phyloP scores from a whole-genome alignment of 2,797 vertebrate species.

The Novumbra hubbsi region DNA sequence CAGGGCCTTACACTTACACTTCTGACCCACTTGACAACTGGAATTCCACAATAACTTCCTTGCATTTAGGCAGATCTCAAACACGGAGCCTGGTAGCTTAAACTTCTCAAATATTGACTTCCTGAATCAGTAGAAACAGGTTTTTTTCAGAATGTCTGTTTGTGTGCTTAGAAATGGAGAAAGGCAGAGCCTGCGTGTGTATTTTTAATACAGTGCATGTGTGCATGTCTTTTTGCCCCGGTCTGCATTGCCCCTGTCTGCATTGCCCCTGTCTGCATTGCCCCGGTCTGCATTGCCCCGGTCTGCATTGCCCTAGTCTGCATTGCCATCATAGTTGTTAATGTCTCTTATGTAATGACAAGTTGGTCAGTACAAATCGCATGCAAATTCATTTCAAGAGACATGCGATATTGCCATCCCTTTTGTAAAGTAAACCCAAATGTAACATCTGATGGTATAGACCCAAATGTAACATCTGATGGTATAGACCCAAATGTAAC shows the following conservation, averaged over 20 bases:
- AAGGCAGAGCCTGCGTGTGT: constrained; percentile 33
- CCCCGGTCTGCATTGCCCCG: neutral
- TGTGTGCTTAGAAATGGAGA: constrained; percentile 69
- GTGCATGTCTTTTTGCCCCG: neutral
- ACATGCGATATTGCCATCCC: neutral
- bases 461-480: neutral
- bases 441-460: neutral
- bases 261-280: neutral
- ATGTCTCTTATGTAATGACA: neutral
- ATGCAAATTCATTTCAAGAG: neutral
- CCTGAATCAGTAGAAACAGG: constrained; percentile 41
- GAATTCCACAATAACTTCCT: constrained; percentile 38
- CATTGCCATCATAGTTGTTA: neutral
- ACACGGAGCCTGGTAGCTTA: constrained; percentile 56
- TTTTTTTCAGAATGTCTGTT: constrained; percentile 66
- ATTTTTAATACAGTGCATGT: neutral
- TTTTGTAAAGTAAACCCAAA: neutral
- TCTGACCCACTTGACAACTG: constrained; percentile 33
- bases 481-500: neutral
- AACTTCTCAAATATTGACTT: constrained; percentile 77
- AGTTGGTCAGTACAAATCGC: neutral
- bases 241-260: neutral
- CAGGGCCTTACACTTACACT: constrained; percentile 10
- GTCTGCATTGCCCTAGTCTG: neutral
- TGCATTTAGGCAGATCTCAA: constrained; percentile 46